A percentile compares a stretch with the other conserved stretches of the same genome.
These are phyloP conservation scores for Liopterus haemorrhoidalis DNA, from an alignment of 2,888 invertebrate species.

Conservation along the genomic window DNA sequence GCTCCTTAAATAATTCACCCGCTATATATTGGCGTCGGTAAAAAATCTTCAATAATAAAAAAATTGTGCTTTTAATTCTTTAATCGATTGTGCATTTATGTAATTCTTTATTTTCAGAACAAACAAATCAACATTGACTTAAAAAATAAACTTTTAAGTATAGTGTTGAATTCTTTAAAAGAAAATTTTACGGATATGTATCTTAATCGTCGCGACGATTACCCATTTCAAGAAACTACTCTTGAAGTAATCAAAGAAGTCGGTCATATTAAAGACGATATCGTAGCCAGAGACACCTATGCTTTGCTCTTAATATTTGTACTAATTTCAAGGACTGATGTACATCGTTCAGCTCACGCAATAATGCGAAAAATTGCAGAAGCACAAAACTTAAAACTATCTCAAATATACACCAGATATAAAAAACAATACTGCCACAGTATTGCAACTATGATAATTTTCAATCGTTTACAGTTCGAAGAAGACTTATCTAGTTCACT, in stretches of 20 bases:
- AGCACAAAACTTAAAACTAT: constrained; percentile 50
- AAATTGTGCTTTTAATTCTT: too few species aligned
- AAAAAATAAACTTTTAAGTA: too few species aligned
- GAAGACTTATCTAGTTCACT: constrained; percentile 55
- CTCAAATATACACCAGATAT: constrained; percentile 56
- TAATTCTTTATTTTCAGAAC: constrained; percentile 32
- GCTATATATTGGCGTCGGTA: too few species aligned
- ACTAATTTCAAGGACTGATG: too few species aligned
- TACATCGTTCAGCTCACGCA: too few species aligned
- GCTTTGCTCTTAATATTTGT: too few species aligned
- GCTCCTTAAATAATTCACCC: too few species aligned
- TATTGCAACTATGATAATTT: constrained; percentile 54
- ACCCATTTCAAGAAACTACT: constrained; percentile 51
- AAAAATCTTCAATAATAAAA: too few species aligned
- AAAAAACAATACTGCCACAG: constrained; percentile 55
- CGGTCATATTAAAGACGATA: constrained; percentile 43
- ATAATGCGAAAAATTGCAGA: constrained; percentile 55
- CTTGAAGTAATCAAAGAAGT: constrained; percentile 52
- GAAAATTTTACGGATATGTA: too few species aligned
- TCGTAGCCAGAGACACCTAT: constrained; percentile 47
- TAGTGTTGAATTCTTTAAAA: too few species aligned
- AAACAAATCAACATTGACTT: too few species aligned
- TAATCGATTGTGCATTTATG: constrained; percentile 5
- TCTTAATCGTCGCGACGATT: too few species aligned
- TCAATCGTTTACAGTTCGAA: constrained; percentile 52